A percentile compares a stretch with the other conserved stretches of the same genome.
These are phyloP conservation scores for Saturnia japonica DNA, from an alignment of 2,888 invertebrate species.

Conservation along the genomic window DNA sequence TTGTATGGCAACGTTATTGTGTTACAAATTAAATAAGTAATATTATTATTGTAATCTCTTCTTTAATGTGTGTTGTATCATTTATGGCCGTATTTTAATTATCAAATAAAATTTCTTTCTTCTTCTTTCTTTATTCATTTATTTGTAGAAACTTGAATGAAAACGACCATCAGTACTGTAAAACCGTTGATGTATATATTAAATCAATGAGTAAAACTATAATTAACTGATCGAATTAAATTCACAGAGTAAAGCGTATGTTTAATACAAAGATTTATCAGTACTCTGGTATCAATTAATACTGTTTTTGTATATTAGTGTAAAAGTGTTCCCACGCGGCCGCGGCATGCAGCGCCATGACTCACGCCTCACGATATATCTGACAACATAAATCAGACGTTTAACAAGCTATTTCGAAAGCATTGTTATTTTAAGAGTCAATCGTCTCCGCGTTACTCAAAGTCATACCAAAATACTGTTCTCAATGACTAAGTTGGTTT, in stretches of 20 bases:
- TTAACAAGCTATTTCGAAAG: conserved; percentile 5
- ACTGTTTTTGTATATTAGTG: background rate
- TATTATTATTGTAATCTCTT: too few relatives aligned
- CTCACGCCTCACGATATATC: background rate
- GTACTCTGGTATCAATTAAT: background rate
- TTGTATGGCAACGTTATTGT: too few relatives aligned
- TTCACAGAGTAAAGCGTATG: background rate
- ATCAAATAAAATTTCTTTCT: too few relatives aligned
- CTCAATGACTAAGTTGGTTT: background rate
- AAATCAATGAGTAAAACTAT: too few relatives aligned
- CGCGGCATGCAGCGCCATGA: background rate
- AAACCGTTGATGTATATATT: too few relatives aligned
- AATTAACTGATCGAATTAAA: background rate
- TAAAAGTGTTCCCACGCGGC: background rate
- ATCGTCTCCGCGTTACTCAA: conserved; percentile 5
- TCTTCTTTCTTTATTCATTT: too few relatives aligned
- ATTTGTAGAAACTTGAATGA: too few relatives aligned
- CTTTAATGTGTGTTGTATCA: too few relatives aligned
- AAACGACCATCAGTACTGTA: too few relatives aligned
- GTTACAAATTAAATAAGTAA: too few relatives aligned
- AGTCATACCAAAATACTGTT: background rate
- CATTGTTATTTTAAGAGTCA: conserved; percentile 3
- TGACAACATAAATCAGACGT: conserved; percentile 6
- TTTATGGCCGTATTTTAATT: too few relatives aligned
- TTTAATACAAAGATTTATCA: background rate